Evolutionary conservation across 2,888 invertebrate genomes (phyloP).

Genomic region (Drosophila rubida): DNA sequence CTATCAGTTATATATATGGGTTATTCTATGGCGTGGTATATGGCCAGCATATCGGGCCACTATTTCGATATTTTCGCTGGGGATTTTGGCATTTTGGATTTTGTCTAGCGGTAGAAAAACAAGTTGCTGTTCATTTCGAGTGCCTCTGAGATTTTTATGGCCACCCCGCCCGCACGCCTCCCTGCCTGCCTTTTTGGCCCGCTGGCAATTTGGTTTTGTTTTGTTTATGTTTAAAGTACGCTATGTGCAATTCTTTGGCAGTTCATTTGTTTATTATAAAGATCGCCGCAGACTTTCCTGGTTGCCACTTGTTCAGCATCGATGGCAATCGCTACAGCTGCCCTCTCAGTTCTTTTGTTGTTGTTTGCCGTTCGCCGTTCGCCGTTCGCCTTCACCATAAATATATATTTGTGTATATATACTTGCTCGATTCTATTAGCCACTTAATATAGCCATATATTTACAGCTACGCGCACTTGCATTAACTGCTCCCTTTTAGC

Average conservation of each 20-base stretch:
- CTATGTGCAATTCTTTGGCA: slow-evolving; percentile 73
- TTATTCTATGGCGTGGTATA: slow-evolving; percentile 5
- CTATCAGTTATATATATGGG: neutral
- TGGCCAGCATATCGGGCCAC: slow-evolving; percentile 2
- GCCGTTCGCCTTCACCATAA: slow-evolving; percentile 15
- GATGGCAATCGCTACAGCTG: neutral
- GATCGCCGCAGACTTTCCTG: slow-evolving; percentile 68
- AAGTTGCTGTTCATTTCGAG: slow-evolving; percentile 69
- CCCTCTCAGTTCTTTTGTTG: slow-evolving; percentile 12
- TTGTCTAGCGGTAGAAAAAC: slow-evolving; percentile 75
- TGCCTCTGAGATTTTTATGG: slow-evolving; percentile 70
- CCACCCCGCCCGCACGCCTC: slow-evolving; percentile 6
- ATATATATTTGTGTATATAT: slow-evolving; percentile 16
- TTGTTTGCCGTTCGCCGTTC: slow-evolving; percentile 44
- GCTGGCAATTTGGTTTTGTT: slow-evolving; percentile 32
- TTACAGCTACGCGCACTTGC: slow-evolving; percentile 33
- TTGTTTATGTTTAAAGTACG: slow-evolving; percentile 73
- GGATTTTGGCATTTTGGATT: slow-evolving; percentile 54
- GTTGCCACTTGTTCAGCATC: slow-evolving; percentile 68
- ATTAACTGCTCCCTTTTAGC: slow-evolving; percentile 17
- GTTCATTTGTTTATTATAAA: slow-evolving; percentile 76
- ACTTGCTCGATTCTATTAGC: slow-evolving; percentile 23
- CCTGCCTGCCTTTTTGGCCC: neutral
- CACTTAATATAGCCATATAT: slow-evolving; percentile 53
- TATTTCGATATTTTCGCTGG: neutral